Evolutionary conservation across 1,140 invertebrate genomes (phyloP).

Genomic region (Saccostrea glomerata): DNA sequence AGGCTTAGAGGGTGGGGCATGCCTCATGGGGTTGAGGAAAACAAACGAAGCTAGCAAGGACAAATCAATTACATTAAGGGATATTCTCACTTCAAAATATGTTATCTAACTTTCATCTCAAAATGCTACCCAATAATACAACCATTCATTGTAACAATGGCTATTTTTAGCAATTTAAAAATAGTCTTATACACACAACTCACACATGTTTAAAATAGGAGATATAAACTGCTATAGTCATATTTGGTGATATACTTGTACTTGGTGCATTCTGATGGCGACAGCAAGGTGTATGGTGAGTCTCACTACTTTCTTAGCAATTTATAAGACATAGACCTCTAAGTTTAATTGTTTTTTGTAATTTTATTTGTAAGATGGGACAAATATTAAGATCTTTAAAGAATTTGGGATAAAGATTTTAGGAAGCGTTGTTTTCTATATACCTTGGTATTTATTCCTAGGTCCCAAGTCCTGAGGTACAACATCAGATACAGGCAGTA

Average conservation of each 20-base stretch:
- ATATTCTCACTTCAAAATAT: no score
- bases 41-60: no score
- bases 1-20: no score
- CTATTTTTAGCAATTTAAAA: background rate
- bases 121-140: background rate
- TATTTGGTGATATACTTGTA: background rate
- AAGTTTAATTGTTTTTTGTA: no score
- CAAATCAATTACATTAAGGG: no score
- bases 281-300: background rate
- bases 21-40: no score
- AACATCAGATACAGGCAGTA: conserved; percentile 60
- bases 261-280: background rate
- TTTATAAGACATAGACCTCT: no score
- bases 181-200: background rate
- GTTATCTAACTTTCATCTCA: no score
- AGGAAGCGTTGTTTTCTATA: background rate
- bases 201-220: no score
- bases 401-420: background rate
- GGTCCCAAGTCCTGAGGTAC: background rate
- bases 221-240: background rate
- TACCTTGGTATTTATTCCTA: background rate
- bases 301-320: background rate
- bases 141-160: no score
- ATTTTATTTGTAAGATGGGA: no score
- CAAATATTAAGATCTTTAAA: no score